phyloP scores from a whole-genome alignment of 2,113 vertebrate species.

The Ciconia stormi region DNA sequence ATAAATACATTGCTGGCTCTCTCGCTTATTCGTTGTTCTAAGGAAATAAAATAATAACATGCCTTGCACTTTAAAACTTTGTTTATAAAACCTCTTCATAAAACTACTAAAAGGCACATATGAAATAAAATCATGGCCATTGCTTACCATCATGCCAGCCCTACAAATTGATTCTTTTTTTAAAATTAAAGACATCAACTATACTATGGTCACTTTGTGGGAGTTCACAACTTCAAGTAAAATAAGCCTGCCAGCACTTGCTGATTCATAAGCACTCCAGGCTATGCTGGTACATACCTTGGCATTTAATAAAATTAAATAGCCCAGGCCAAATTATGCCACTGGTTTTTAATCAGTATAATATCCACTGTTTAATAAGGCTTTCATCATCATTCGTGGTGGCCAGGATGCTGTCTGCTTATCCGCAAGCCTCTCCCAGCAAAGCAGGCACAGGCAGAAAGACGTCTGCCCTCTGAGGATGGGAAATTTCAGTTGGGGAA shows the following conservation, averaged over 20 bases:
- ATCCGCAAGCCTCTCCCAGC: neutral
- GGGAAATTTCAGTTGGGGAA: neutral
- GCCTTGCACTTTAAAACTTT: neutral
- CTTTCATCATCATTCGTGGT: neutral
- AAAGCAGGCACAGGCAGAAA: neutral
- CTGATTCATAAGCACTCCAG: neutral
- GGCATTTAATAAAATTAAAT: neutral
- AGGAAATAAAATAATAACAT: neutral
- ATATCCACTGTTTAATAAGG: neutral
- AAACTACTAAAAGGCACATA: neutral
- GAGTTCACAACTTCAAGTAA: neutral
- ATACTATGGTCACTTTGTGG: neutral
- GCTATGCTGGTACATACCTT: neutral
- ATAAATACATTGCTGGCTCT: neutral
- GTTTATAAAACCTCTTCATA: slow-evolving; percentile 24
- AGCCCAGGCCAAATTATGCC: neutral
- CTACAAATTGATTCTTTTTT: neutral
- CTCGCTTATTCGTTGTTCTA: neutral
- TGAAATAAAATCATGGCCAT: neutral
- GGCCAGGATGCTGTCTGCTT: neutral
- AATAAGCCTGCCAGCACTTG: slow-evolving; percentile 1
- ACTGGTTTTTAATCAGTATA: neutral
- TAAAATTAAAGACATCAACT: slow-evolving; percentile 24
- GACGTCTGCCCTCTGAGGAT: neutral
- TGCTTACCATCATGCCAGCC: neutral